A percentile compares a stretch with the other conserved stretches of the same genome.
Evolutionary conservation across 1,140 invertebrate genomes (phyloP).

Genomic region (Lethocerus indicus): DNA sequence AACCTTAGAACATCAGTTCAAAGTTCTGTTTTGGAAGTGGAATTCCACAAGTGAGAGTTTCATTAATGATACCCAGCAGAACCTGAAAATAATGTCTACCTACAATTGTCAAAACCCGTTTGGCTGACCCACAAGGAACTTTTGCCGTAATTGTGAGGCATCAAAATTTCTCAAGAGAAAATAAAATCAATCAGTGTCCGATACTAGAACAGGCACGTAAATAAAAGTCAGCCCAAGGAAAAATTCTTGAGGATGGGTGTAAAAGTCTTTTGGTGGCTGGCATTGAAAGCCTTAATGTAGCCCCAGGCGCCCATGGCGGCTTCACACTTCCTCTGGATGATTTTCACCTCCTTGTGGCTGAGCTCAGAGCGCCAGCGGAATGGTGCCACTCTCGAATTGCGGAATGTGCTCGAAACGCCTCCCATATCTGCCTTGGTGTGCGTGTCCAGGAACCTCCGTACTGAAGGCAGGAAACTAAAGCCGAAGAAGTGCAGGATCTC

Average conservation of each 20-base stretch:
- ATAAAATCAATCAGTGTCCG: too few relatives aligned
- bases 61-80: too few relatives aligned
- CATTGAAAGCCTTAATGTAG: conserved; percentile 27
- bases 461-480: conserved; percentile 44
- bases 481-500: conserved; percentile 62
- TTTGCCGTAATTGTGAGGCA: too few relatives aligned
- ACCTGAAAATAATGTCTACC: too few relatives aligned
- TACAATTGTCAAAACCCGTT: too few relatives aligned
- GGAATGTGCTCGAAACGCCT: conserved; percentile 65
- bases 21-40: too few relatives aligned
- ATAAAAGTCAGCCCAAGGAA: too few relatives aligned
- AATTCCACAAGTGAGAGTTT: too few relatives aligned
- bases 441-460: conserved; percentile 56
- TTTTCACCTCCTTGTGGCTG: conserved; percentile 40
- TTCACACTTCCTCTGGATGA: conserved; percentile 42
- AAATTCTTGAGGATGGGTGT: not conserved
- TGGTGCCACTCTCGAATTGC: conserved; percentile 62
- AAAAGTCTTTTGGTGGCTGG: not conserved
- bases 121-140: too few relatives aligned
- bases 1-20: too few relatives aligned
- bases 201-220: too few relatives aligned
- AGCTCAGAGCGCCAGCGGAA: conserved; percentile 70
- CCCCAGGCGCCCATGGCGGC: conserved; percentile 67
- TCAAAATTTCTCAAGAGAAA: too few relatives aligned
- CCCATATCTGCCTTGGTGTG: conserved; percentile 63